phyloP scores from a whole-genome alignment of 2,888 invertebrate genomes.

The Eumerus sabulonum region DNA sequence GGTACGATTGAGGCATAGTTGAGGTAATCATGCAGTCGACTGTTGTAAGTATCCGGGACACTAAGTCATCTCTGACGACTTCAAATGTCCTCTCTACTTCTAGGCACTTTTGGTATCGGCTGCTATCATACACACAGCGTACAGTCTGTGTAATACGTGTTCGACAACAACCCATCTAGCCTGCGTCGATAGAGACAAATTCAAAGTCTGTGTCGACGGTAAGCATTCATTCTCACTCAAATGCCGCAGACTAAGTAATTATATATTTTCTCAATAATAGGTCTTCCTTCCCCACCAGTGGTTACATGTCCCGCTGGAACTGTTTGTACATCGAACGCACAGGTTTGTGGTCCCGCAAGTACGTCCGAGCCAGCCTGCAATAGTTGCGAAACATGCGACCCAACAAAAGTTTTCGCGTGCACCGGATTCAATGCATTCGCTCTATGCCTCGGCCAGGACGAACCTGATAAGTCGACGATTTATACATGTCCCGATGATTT shows the following conservation, averaged over 20 bases:
- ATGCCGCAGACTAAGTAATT: background rate
- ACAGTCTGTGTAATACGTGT: constrained; percentile 42
- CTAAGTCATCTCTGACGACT: no score
- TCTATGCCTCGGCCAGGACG: constrained; percentile 15
- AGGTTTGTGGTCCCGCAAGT: constrained; percentile 12
- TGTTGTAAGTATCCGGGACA: no score
- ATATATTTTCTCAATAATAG: background rate
- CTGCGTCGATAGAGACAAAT: constrained; percentile 32
- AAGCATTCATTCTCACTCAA: background rate
- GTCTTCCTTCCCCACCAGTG: constrained; percentile 3
- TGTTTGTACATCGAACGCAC: constrained; percentile 13
- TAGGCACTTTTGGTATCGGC: constrained; percentile 13
- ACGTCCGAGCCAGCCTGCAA: constrained; percentile 16
- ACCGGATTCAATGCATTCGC: constrained; percentile 24
- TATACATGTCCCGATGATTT: constrained; percentile 17
- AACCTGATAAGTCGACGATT: background rate
- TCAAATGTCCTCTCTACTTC: background rate
- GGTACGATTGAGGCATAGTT: no score
- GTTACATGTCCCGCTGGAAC: constrained; percentile 34
- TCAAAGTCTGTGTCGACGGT: constrained; percentile 41
- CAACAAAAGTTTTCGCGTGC: constrained; percentile 22
- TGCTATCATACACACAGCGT: constrained; percentile 12
- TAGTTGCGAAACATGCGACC: constrained; percentile 15
- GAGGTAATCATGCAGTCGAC: no score
- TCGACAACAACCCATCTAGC: constrained; percentile 34